Base-by-base conservation (phyloP, 2,113 vertebrate species). In the Lasiurus cinereus region DNA sequence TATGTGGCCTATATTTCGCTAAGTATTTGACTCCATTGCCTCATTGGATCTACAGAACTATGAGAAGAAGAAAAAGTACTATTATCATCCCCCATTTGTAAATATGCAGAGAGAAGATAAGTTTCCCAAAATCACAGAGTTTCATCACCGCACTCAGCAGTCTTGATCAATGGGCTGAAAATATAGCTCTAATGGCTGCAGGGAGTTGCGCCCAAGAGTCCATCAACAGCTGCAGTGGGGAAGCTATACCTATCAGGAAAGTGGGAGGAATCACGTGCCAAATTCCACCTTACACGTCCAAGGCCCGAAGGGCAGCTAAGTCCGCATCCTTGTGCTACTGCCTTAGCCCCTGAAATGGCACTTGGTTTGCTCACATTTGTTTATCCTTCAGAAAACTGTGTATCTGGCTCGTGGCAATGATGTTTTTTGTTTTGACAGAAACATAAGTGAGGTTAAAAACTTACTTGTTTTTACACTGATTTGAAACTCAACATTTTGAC, bases 361-460 rank as follows among this genome's bases (percentile, higher is more conserved):
- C 0, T 12, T 78, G 31, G 3, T 80, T 88, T 33, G 36, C 10
- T 76, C 24, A 24, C 1, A 48, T 54, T 48, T 48, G 22, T 18
- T 88, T 48, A 59, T 1, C 29, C 3, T 83, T 64, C 18, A 21
- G 22, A 69, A 77, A 74, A 69, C 29, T 9, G 3, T n/a, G 5
- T 8, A 19, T 48, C 31, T 7, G 21, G 12, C 16, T 64, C 27
- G 43, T 56, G 14, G 6, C 46, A 27, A 83, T n/a, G 11, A 8
- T 79, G 21, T 77, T 92, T 59, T 84, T 90, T 73, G 18, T 54
- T 54, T 82, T 4, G 83, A 9, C 33, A 64, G 66, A 91, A 91
- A 66, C 43, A 0, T 36, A 86, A 83, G 3, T 54, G 29, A 73
- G 46, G 31, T 14, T 14, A 83, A 79, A 54, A 90, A 33, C 5